Percentiles rank a stretch among this genome's conserved stretches.
Evolutionary conservation across 2,888 invertebrate species (phyloP).

Genomic region (Lepidocyrtoides sp.): DNA sequence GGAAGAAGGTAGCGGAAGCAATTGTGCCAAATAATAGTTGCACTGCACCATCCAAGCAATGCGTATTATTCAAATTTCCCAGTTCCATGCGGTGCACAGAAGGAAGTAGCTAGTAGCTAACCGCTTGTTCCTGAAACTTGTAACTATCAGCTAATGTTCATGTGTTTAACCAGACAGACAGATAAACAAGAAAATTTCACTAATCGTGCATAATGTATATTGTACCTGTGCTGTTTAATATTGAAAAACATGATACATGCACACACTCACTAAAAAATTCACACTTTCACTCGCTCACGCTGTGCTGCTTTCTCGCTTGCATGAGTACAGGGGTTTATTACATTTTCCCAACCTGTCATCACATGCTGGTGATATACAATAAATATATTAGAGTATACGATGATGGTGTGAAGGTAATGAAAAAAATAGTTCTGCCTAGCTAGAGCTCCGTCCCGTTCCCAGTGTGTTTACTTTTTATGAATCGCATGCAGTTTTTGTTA

Average conservation of each 20-base stretch:
- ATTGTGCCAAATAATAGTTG: too few species aligned
- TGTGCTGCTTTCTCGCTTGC: not conserved
- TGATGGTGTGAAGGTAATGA: not conserved
- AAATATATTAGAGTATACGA: slow-evolving; percentile 9
- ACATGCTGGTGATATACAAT: not conserved
- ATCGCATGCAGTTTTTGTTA: not conserved
- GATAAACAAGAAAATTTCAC: too few species aligned
- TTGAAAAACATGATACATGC: not conserved
- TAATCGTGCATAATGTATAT: not conserved
- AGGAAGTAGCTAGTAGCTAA: too few species aligned
- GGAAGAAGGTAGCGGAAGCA: too few species aligned
- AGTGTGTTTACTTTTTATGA: slow-evolving; percentile 29
- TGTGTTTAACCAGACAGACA: too few species aligned
- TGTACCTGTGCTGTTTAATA: too few species aligned
- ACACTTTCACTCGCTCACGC: not conserved
- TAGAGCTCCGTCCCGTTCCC: not conserved
- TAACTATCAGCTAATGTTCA: too few species aligned
- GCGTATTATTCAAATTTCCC: too few species aligned
- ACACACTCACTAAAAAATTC: not conserved
- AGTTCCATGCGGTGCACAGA: too few species aligned
- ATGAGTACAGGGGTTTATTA: not conserved
- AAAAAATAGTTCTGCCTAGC: not conserved
- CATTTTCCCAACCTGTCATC: slow-evolving; percentile 2
- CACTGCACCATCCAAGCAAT: too few species aligned
- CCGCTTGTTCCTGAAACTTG: too few species aligned